These are phyloP conservation scores for Gymnorhina tibicen DNA, from an alignment of 2,113 vertebrate species.

Conservation along the genomic window DNA sequence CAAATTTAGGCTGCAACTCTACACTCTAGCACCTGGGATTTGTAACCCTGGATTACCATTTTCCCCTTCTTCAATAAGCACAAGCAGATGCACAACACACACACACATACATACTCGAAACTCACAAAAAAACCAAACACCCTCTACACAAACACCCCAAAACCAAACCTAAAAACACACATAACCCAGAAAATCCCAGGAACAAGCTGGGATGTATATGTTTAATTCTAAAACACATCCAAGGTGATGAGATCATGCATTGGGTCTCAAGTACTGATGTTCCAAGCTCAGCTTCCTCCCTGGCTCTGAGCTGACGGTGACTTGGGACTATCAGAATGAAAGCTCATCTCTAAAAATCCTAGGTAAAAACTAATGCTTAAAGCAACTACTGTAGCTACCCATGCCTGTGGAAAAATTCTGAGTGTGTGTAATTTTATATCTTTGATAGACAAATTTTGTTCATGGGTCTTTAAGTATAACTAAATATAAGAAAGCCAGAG, in stretches of 20 bases:
- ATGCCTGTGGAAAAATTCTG: neutral
- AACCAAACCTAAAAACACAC: neutral
- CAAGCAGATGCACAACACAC: neutral
- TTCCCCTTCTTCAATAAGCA: neutral
- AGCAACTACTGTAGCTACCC: neutral
- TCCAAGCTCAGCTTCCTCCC: neutral
- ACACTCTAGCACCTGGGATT: neutral
- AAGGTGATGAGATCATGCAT: neutral
- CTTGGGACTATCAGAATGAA: neutral
- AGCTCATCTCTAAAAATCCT: neutral
- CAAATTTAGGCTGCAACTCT: neutral
- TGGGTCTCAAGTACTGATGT: neutral
- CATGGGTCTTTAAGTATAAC: neutral
- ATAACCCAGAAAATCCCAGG: neutral
- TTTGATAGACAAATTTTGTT: neutral
- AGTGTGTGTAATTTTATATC: neutral
- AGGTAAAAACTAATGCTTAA: neutral
- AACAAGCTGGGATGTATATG: neutral
- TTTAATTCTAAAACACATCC: neutral
- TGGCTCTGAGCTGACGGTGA: neutral
- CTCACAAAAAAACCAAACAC: neutral
- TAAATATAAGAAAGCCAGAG: neutral
- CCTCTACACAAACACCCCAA: fast-evolving
- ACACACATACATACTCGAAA: fast-evolving
- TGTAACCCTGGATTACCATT: neutral